A percentile compares a stretch with the other conserved stretches of the same genome.
phyloP scores from a whole-genome alignment of 2,113 vertebrate genomes.

The Lagopus muta region DNA sequence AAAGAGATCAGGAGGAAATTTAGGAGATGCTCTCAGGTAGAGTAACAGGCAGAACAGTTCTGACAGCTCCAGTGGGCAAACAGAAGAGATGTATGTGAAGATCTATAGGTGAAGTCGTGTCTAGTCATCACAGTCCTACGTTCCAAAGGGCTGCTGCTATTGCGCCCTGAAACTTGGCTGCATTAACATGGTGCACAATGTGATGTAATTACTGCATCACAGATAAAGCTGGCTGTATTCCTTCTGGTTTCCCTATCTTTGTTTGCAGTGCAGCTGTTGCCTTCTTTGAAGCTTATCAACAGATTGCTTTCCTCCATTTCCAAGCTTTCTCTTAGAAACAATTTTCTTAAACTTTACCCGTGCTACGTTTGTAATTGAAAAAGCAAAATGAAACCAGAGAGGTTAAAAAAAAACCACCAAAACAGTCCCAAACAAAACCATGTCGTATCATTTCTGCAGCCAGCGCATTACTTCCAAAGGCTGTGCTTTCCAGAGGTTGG shows the following conservation, averaged over 20 bases:
- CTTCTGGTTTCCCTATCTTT: neutral
- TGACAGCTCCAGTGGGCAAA: neutral
- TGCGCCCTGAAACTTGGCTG: neutral
- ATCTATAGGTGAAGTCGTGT: neutral
- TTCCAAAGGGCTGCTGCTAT: neutral
- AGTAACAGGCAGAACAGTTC: neutral
- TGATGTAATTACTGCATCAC: neutral
- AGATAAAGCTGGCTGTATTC: neutral
- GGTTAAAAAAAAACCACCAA: neutral
- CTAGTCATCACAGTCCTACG: fast-evolving
- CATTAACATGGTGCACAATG: neutral
- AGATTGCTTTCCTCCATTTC: neutral
- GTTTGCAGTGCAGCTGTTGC: neutral
- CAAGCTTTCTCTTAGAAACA: neutral
- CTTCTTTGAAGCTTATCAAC: neutral
- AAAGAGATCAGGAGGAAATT: neutral
- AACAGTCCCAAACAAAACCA: neutral
- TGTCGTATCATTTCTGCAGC: neutral
- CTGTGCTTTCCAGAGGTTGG: neutral
- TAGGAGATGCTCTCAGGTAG: neutral
- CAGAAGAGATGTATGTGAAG: neutral
- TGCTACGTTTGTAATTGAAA: neutral
- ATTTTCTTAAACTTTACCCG: neutral
- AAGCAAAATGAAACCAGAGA: neutral
- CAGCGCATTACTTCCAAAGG: neutral